Evolutionary conservation across 53 echinoderm and acorn worm species (phyloP), one percentile per base, ranked within the genome.

Genomic region (Paracentrotus lividus): DNA sequence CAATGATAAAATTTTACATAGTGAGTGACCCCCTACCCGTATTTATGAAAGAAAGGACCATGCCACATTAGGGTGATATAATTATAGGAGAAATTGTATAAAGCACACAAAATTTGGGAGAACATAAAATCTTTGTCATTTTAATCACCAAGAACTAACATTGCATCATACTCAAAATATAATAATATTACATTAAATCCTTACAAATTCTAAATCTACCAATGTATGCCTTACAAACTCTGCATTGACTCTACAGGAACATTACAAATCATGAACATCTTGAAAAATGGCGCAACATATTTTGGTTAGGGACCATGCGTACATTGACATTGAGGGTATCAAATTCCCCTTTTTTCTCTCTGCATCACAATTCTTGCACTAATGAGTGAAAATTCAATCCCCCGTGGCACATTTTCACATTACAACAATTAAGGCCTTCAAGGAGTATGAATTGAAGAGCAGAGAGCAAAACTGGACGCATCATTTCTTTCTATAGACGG

Each of bases 371-470:
- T 86, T 86, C 56, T 33, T 33, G 86, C 56, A 32, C 56, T 86
- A 86, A 86, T 86, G 27, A 56, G 86, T 56, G 81, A 29, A 86
- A 86, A 86, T 86, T 86, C 29, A 86, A 56, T 56, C 34, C 53
- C 86, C 86, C 32, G 2, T 3, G 36, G 86, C 36, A 32, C 15
- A 56, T 55, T 10, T 86, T 16, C 56, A 86, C 86, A 86, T 86
- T 86, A 86, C 86, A 56, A 86, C 86, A 86, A 86, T 86, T 86
- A 86, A 10, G 27, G 57, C 81, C 47, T 81, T n/a, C 45, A 45
- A 81, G 49, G 81, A 81, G 47, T 10, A 81, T 81, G 47, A 8
- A 45, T 81, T 21, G 9, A 12, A 10, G 81, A 81, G 12, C 14
- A 10, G n/a, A n/a, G 10, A 45, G 27, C 47, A 47, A 45, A 81